Base-by-base conservation (phyloP, 2,797 vertebrate species). In the Tragopan temminckii region DNA sequence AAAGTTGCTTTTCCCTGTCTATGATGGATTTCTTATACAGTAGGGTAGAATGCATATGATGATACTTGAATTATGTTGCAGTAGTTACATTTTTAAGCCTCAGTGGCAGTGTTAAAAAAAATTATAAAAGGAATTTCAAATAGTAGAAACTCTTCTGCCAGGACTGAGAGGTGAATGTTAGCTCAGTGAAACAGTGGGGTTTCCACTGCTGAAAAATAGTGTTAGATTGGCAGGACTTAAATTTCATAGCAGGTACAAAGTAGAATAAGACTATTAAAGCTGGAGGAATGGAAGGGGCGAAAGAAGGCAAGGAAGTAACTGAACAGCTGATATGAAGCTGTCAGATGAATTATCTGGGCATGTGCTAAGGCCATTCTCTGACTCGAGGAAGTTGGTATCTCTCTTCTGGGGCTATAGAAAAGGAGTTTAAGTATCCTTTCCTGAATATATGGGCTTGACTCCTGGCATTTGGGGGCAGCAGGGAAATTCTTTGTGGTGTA, bases 261-360 rank as follows among this genome's bases (percentile, higher is more conserved):
- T 46, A 89, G 43, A 88, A 62, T 62, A 38, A 75, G 42, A 48
- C 58, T 71, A 31, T 80, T 69, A 94, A 93, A 93, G 25, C 66
- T 55, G 50, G 55, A 84, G 21, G 36, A 87, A 80, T 31, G 11
- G 14, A 14, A 61, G 72, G 62, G 36, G 35, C 29, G 69, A 45
- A 88, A 81, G 63, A 88, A 50, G 27, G n/a, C 62, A 83, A 75
- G 46, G 70, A 93, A 92, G 85, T 92, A 88, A 80, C 35, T 11
- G 55, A 92, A 72, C 55, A 72, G 46, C 72, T 88, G 70, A 94
- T 92, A 50, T 89, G 82, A 90, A 91, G 33, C 40, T 93, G 89
- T 92, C 79, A 85, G 55, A 76, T 93, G 77, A 96, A 94, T 94
- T 92, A 92, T 46, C 72, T 95, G 89, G 76, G n/a, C 31, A 50